A percentile compares a stretch with the other conserved stretches of the same genome.
Evolutionary conservation across 1,140 invertebrate genomes (phyloP).

Genomic region (Atta texana): DNA sequence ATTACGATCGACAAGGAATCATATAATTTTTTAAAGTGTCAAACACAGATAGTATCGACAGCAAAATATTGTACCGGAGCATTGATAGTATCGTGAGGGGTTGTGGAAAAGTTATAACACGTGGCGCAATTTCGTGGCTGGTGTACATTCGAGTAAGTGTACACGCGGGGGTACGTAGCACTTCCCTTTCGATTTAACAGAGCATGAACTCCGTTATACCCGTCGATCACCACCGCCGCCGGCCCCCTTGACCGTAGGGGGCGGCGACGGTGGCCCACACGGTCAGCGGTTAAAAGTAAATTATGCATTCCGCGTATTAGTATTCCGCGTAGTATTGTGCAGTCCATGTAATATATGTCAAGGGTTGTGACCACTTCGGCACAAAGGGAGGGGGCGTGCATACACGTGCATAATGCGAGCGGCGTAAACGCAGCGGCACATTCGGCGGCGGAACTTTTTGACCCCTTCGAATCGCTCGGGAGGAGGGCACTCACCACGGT

Average conservation of each 20-base stretch:
- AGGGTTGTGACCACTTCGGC: constrained; percentile 73
- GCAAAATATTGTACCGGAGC: background rate
- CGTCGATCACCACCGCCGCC: constrained; percentile 41
- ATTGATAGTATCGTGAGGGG: background rate
- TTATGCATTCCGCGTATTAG: constrained; percentile 82
- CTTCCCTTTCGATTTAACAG: constrained; percentile 76
- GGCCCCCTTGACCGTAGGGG: constrained; percentile 42
- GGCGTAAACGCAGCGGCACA: constrained; percentile 34
- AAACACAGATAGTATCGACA: background rate
- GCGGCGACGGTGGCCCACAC: constrained; percentile 34
- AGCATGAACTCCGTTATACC: constrained; percentile 78
- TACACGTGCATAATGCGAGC: background rate
- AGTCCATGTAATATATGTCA: constrained; percentile 73
- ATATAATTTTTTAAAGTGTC: constrained; percentile 10
- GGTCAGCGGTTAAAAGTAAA: constrained; percentile 81
- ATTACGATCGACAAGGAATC: background rate
- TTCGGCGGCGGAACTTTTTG: constrained; percentile 2
- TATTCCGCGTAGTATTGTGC: constrained; percentile 70
- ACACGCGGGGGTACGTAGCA: constrained; percentile 3
- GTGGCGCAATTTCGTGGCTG: constrained; percentile 2
- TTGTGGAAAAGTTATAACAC: constrained; percentile 34
- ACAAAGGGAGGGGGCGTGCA: constrained; percentile 55
- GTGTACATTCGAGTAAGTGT: constrained; percentile 13
- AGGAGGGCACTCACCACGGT: constrained; percentile 34
- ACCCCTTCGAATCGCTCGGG: constrained; percentile 33